phyloP scores from a whole-genome alignment of 30 jellyfish, hydroid and myxozoan species.

The Pseudorhiza aurosa region DNA sequence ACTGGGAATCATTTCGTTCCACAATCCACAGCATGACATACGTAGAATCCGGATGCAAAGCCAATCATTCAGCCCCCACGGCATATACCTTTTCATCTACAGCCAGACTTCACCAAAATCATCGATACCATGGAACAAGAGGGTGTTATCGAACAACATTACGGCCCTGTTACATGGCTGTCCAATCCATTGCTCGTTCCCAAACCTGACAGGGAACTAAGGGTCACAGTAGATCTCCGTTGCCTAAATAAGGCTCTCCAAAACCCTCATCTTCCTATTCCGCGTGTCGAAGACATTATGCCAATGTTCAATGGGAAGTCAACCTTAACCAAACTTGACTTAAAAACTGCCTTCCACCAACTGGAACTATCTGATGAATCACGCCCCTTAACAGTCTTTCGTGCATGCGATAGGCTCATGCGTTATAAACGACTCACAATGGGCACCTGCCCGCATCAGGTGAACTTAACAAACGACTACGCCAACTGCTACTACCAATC shows the following conservation, averaged over 20 bases:
- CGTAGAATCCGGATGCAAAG: no score
- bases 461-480: background rate
- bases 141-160: constrained; percentile 23
- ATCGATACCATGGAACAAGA: constrained; percentile 20
- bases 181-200: constrained; percentile 19
- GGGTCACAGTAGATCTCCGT: constrained; percentile 30
- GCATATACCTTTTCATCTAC: background rate
- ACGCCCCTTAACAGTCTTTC: background rate
- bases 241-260: constrained; percentile 18
- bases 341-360: background rate
- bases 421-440: background rate
- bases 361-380: constrained; percentile 3
- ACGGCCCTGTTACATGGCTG: constrained; percentile 60
- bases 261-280: constrained; percentile 12
- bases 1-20: no score
- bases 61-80: background rate
- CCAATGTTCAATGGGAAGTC: constrained; percentile 6
- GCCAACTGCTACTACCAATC: background rate
- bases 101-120: background rate
- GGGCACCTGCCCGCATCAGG: constrained; percentile 1
- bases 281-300: background rate
- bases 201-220: background rate
- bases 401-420: background rate
- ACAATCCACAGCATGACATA: no score
- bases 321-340: constrained; percentile 12